phyloP scores from a whole-genome alignment of 2,797 vertebrate genomes.

The Galaxias olidus region DNA sequence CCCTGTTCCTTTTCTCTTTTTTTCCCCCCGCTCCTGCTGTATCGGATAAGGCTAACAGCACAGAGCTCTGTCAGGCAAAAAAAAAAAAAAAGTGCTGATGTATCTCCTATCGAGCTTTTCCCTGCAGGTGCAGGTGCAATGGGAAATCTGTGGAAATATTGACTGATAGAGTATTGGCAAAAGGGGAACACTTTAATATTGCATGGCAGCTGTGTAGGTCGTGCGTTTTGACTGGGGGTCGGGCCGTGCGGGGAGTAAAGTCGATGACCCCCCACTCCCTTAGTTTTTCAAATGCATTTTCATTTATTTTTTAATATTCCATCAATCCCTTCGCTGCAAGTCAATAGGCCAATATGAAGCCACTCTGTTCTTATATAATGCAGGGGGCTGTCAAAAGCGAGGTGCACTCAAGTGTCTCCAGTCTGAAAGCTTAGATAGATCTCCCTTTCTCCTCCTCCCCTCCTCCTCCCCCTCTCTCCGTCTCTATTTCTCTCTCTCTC shows the following conservation, averaged over 20 bases:
- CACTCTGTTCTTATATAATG: conserved; percentile 50
- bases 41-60: background rate
- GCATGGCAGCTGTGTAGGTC: conserved; percentile 6
- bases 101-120: background rate
- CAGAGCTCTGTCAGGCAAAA: background rate
- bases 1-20: background rate
- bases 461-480: conserved; percentile 1
- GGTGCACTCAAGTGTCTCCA: conserved; percentile 38
- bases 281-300: background rate
- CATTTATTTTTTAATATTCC: conserved; percentile 33
- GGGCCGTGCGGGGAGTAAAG: background rate
- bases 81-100: conserved; percentile 15
- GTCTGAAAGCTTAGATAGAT: conserved; percentile 35
- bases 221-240: conserved; percentile 3
- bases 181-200: conserved; percentile 12
- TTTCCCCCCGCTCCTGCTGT: background rate
- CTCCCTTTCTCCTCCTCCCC: conserved; percentile 19
- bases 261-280: conserved; percentile 13
- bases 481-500: conserved; percentile 15
- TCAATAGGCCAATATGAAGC: conserved; percentile 48
- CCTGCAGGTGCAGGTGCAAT: conserved; percentile 3
- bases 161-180: conserved; percentile 2
- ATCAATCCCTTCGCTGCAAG: conserved; percentile 29
- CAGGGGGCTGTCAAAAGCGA: conserved; percentile 31
- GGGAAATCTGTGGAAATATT: conserved; percentile 15